Conservation (phyloP, 2,888 invertebrate genomes). For the Apamea anceps region DNA sequence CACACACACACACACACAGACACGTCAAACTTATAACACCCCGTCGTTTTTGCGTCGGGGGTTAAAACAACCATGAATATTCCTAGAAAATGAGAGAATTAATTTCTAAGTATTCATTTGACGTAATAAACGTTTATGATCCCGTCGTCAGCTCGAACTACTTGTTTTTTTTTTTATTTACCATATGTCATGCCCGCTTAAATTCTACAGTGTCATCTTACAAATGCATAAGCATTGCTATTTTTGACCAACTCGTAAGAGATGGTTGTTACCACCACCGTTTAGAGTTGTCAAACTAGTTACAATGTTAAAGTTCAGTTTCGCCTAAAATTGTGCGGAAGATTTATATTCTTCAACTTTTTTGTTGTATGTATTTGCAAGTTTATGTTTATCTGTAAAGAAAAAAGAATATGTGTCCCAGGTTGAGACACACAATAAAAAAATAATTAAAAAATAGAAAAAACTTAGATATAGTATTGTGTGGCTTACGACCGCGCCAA, state of each 20-base stretch:
- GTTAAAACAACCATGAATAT: background rate
- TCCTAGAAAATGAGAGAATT: background rate
- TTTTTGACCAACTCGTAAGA: background rate
- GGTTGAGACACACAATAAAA: background rate
- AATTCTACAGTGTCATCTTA: background rate
- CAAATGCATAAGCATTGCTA: background rate
- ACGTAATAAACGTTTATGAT: background rate
- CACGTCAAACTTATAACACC: too few species aligned
- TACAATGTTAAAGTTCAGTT: background rate
- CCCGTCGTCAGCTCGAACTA: background rate
- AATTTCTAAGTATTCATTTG: background rate
- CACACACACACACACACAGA: too few species aligned
- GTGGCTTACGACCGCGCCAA: background rate
- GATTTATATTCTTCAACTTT: background rate
- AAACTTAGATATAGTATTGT: background rate
- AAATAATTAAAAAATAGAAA: too few species aligned
- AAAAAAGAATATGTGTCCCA: background rate
- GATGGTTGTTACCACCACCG: too few species aligned
- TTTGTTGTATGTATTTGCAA: background rate
- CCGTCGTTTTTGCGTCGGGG: too few species aligned
- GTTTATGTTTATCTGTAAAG: background rate
- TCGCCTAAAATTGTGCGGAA: background rate
- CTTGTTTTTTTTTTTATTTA: background rate
- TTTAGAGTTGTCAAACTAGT: conserved; percentile 10
- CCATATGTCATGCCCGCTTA: background rate